Evolutionary conservation across 30 jellyfish, hydroid and myxozoan genomes (phyloP).

Genomic region (Sanderia malayensis): DNA sequence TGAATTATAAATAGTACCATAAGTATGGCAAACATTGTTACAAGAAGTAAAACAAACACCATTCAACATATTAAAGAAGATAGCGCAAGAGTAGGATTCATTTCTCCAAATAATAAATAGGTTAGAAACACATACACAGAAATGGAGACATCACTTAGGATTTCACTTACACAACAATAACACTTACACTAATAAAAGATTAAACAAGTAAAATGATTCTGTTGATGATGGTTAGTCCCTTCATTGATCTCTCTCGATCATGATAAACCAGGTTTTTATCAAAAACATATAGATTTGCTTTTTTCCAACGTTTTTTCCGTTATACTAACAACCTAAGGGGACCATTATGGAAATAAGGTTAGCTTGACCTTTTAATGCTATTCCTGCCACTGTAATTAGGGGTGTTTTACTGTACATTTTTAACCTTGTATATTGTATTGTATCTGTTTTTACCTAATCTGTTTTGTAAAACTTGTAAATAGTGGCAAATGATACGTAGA

Average conservation of each 20-base stretch:
- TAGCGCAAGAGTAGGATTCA: not conserved
- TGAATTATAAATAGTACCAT: not conserved
- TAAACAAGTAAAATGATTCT: not conserved
- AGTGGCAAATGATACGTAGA: too few species aligned
- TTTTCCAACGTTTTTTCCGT: not conserved
- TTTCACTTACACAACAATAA: not conserved
- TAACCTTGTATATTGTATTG: not conserved
- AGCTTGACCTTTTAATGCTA: slow-evolving; percentile 28
- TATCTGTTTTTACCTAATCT: not conserved
- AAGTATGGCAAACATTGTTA: not conserved
- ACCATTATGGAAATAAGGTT: slow-evolving; percentile 44
- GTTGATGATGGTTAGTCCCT: slow-evolving; percentile 1
- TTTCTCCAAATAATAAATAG: not conserved
- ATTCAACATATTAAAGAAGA: not conserved
- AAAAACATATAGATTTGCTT: not conserved
- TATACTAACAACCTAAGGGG: slow-evolving; percentile 17
- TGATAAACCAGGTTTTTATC: not conserved
- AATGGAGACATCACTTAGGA: not conserved
- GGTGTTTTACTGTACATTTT: slow-evolving; percentile 7
- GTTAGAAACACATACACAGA: not conserved
- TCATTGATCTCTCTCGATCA: not conserved
- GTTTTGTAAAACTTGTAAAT: not conserved
- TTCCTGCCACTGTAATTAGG: slow-evolving; percentile 31
- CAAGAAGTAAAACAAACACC: not conserved
- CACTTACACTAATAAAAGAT: not conserved